Evolutionary conservation across 2,797 vertebrate species (phyloP), one percentile per base, ranked within the genome.

Genomic region (Knipowitschia caucasica): DNA sequence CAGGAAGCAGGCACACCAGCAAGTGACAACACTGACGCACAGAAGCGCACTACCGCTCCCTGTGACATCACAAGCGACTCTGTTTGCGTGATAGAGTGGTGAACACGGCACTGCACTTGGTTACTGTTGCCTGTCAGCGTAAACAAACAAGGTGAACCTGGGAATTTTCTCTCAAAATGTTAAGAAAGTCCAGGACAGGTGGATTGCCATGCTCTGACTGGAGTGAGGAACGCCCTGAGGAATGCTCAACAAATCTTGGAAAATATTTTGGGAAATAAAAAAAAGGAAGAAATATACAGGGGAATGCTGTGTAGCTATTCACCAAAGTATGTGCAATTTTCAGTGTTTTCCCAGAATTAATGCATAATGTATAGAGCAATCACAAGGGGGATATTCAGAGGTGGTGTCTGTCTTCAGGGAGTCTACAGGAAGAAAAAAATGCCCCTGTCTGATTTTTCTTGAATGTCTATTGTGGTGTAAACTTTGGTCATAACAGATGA

Each of bases 101-200:
- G 53, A 67, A 51, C 6, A 53, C 54, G 20, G 26, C 8, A 31
- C 58, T 62, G 59, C 51, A 2, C 67, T 21, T 82, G 38, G 82
- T 75, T 79, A 89, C 74, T 0, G 85, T 88, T 87, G 77, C 87
- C 64, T 11, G 20, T 43, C 60, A 1, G 10, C 59, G 77, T 56
- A 80, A 82, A 82, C 78, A 83, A 80, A 82, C 81, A 83, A 73
- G 24, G n/a, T 18, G 9, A 61, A 66, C 55, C 69, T 64, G 64
- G 82, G 67, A 63, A 59, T 82, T 84, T 75, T 7, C n/a, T 29
- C 8, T n/a, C 2, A 15, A 17, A 5, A 60, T 72, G 74, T 77
- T 75, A 82, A 59, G 53, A 55, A 7, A 58, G 17, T 50, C 60
- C 64, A 65, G 40, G 7, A 47, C 60, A 70, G 25, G 61, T 38